Evolutionary conservation across 2,888 invertebrate genomes (phyloP).

Genomic region (Xestia sexstrigata): DNA sequence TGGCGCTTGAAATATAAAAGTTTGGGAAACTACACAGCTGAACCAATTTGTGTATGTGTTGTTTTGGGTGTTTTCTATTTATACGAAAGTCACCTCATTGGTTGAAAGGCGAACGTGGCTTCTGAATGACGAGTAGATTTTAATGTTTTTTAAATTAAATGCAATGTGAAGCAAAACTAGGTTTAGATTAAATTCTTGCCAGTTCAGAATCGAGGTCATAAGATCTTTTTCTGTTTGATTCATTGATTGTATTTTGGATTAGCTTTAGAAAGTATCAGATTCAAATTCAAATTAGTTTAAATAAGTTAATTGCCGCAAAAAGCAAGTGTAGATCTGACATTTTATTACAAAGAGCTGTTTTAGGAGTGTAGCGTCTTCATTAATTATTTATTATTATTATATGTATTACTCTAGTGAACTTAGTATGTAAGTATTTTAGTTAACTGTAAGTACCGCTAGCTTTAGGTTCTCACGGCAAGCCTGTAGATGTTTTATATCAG

Average conservation of each 20-base stretch:
- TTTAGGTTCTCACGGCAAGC: no score
- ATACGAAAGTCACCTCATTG: constrained; percentile 18
- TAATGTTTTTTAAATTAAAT: constrained; percentile 41
- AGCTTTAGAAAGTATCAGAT: neutral
- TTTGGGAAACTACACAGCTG: constrained; percentile 49
- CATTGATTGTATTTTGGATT: neutral
- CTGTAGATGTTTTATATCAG: no score
- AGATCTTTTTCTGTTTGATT: neutral
- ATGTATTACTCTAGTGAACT: no score
- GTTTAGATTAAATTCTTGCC: constrained; percentile 11
- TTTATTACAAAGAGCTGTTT: neutral
- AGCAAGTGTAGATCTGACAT: neutral
- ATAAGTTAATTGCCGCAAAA: neutral
- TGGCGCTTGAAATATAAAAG: constrained; percentile 61
- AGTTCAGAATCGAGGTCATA: neutral
- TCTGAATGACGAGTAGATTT: neutral
- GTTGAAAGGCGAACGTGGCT: constrained; percentile 5
- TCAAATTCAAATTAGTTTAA: neutral
- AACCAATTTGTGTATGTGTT: constrained; percentile 57
- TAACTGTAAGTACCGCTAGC: no score
- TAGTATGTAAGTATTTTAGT: no score
- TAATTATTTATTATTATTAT: no score
- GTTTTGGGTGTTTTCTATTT: constrained; percentile 34
- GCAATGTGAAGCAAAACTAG: constrained; percentile 1
- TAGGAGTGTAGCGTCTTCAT: no score